Base-by-base conservation (phyloP, 2,888 invertebrate species). In the Rhagium mordax region DNA sequence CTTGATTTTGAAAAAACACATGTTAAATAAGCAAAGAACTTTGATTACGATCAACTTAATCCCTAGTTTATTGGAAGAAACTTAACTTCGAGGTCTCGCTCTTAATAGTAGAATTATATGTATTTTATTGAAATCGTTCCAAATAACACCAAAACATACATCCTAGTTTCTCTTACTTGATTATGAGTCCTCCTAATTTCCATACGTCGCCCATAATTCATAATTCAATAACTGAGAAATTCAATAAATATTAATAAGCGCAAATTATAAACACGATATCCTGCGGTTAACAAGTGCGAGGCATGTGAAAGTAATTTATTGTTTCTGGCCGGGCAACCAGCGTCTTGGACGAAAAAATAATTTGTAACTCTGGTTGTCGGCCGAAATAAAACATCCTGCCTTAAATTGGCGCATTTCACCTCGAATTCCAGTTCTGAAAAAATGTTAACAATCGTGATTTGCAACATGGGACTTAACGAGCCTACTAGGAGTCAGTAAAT, bases 181-280 rank as follows among this genome's bases (percentile, higher is more conserved):
- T 33, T 33, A 33, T 13, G 2, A 33, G 13, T 33, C 3, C 13
- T 8, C 13, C 33, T 33, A 33, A 33, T 33, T 33, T 33, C 33
- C 33, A 33, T 33, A 33, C 13, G 13, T 33, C 10, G 33, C 33
- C 10, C 13, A 13, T 33, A 33, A 33, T 33, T 33, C 33, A 33
- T 33, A 33, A 33, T 33, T 33, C 33, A 33, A 33, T 33, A 33
- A 33, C 33, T 10, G 13, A 10, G 33, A 7, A 33, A 33, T 13
- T 33, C 13, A 33, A 33, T 33, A 33, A 33, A 33, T 33, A 33
- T 33, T 33, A 33, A 33, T 33, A 33, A 33, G 13, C 33, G 24
- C 27, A 27, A 21, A 57, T 57, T 57, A 57, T 15, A 21, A 57
- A 24, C 21, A 24, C 57, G 57, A 57, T 27, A 27, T 57, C 57